A percentile compares a stretch with the other conserved stretches of the same genome.
These are phyloP conservation scores for Drosophila melanosoma DNA, from an alignment of 2,888 invertebrate genomes.

Conservation along the genomic window DNA sequence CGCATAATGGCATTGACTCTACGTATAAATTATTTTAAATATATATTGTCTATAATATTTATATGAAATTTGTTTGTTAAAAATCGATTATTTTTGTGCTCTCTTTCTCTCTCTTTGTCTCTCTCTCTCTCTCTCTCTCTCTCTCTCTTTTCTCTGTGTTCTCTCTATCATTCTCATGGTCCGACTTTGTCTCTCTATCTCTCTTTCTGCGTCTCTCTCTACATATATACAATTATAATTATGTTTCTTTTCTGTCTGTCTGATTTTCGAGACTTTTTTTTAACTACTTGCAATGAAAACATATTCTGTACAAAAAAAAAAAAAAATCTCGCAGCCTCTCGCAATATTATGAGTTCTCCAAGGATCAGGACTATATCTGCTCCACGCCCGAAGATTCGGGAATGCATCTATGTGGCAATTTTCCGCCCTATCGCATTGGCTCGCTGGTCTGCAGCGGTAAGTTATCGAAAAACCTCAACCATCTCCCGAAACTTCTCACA, in stretches of 20 bases:
- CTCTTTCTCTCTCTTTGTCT: conserved; percentile 42
- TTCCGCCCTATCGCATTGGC: conserved; percentile 92
- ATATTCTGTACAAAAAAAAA: conserved; percentile 34
- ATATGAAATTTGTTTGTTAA: conserved; percentile 44
- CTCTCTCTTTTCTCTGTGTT: conserved; percentile 30
- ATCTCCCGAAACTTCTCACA: not conserved
- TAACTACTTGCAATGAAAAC: conserved; percentile 42
- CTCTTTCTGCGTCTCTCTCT: conserved; percentile 20
- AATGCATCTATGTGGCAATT: conserved; percentile 95
- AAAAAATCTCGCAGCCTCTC: conserved; percentile 86
- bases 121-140: conserved; percentile 32
- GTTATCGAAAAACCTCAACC: conserved; percentile 36
- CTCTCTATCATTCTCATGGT: conserved; percentile 21
- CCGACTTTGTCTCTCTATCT: conserved; percentile 26
- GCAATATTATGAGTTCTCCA: conserved; percentile 94
- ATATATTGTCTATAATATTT: conserved; percentile 40
- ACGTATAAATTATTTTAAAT: conserved; percentile 46
- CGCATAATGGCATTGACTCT: conserved; percentile 63
- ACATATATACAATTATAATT: conserved; percentile 16
- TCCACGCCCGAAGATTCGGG: conserved; percentile 96
- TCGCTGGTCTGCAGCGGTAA: conserved; percentile 91
- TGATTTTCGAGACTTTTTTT: conserved; percentile 35
- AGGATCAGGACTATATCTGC: conserved; percentile 98
- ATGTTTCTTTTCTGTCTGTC: conserved; percentile 28
- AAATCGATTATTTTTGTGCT: conserved; percentile 58